Conservation (phyloP, 1,140 invertebrate genomes). For the Rhagoletis zephyria region DNA sequence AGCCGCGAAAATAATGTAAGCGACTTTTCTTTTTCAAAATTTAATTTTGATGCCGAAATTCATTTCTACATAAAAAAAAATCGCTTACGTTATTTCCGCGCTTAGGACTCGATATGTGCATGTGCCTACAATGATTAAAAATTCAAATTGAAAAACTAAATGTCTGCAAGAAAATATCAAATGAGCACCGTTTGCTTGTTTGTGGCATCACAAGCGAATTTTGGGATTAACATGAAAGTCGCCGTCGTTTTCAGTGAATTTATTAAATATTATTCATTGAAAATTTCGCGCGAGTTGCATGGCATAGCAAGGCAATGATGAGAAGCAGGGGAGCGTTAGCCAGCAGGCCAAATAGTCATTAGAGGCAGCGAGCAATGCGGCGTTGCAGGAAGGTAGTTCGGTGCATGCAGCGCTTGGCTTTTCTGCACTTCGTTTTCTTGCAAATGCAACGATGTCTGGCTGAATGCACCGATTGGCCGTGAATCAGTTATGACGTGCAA, state of each 20-base stretch:
- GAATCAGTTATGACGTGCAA: slow-evolving; percentile 43
- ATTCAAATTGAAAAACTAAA: background rate
- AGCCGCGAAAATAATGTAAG: too few relatives aligned
- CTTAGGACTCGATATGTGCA: too few relatives aligned
- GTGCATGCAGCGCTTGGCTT: background rate
- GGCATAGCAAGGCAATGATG: background rate
- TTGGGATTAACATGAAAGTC: background rate
- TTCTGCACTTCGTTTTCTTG: background rate
- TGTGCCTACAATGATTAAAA: background rate
- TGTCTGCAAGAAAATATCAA: background rate
- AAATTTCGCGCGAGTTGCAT: background rate
- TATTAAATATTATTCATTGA: slow-evolving; percentile 23
- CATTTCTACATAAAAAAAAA: background rate
- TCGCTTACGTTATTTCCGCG: background rate
- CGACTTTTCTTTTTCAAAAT: too few relatives aligned
- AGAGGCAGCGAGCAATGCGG: background rate
- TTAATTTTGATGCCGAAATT: too few relatives aligned
- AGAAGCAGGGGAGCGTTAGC: background rate
- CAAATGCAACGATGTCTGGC: slow-evolving; percentile 12
- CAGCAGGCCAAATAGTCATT: background rate
- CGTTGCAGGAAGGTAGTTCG: background rate
- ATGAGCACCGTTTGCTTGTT: background rate
- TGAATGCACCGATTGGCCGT: slow-evolving; percentile 20
- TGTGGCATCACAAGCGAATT: background rate
- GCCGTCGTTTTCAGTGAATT: background rate